phyloP scores from a whole-genome alignment of 2,797 vertebrate genomes.

The Oophaga sylvatica region DNA sequence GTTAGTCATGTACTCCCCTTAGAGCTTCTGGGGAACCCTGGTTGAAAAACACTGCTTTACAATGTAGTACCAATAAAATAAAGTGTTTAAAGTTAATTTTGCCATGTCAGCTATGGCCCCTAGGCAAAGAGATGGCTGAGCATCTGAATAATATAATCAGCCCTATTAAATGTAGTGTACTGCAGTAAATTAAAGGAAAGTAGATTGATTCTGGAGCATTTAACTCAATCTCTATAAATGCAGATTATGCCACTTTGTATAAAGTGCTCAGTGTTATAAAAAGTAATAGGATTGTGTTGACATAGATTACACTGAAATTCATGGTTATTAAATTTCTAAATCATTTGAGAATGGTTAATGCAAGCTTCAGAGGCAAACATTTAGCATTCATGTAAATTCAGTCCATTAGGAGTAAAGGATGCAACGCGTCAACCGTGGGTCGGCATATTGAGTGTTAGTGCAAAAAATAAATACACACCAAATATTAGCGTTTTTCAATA shows the following conservation, averaged over 20 bases:
- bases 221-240: constrained; percentile 35
- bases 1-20: too few relatives aligned
- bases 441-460: not conserved
- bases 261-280: constrained; percentile 33
- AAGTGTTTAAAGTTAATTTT: not conserved
- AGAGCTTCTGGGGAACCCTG: not conserved
- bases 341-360: constrained; percentile 49
- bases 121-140: not conserved
- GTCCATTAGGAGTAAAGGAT: constrained; percentile 32
- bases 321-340: constrained; percentile 43
- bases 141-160: constrained; percentile 25
- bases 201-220: constrained; percentile 14
- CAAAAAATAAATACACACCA: constrained; percentile 23
- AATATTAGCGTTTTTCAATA: not conserved
- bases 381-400: constrained; percentile 44
- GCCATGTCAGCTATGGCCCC: not conserved
- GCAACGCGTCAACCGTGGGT: not conserved
- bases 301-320: constrained; percentile 52
- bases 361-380: constrained; percentile 46
- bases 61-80: not conserved
- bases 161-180: constrained; percentile 24
- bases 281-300: constrained; percentile 43
- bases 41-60: not conserved
- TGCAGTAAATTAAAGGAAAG: constrained; percentile 21
- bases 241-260: constrained; percentile 40